These are phyloP conservation scores for Aplochiton taeniatus DNA, from an alignment of 2,797 vertebrate species.

Conservation along the genomic window DNA sequence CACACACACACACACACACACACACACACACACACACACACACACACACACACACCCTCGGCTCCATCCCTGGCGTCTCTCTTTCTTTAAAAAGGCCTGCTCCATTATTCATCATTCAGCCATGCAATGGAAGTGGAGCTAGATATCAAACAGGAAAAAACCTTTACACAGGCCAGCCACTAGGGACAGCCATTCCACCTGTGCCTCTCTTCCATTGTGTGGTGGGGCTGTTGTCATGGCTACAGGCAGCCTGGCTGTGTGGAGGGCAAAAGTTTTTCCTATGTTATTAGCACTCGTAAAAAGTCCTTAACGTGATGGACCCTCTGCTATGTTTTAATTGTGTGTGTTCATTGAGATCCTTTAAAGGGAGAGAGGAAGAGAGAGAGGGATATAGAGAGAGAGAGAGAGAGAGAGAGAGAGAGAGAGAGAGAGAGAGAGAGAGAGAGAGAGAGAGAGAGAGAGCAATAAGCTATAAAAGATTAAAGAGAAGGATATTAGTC, in stretches of 20 bases:
- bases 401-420: not conserved
- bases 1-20: slow-evolving; percentile 1
- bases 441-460: slow-evolving; percentile 15
- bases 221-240: too few species aligned
- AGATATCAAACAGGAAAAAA: too few species aligned
- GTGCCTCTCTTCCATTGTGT: too few species aligned
- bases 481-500: too few species aligned
- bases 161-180: too few species aligned
- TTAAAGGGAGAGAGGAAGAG: slow-evolving; percentile 29
- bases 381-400: slow-evolving; percentile 19
- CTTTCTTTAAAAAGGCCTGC: slow-evolving; percentile 8
- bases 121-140: slow-evolving; percentile 9
- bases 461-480: not conserved
- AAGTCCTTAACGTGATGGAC: too few species aligned
- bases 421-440: slow-evolving; percentile 5
- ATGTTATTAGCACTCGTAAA: too few species aligned
- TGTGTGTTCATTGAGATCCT: slow-evolving; percentile 16
- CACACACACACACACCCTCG: not conserved
- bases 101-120: slow-evolving; percentile 24
- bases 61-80: too few species aligned
- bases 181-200: too few species aligned
- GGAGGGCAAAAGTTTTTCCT: too few species aligned
- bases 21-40: slow-evolving; percentile 9
- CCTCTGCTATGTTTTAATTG: too few species aligned
- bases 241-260: too few species aligned